phyloP scores from a whole-genome alignment of 2,113 vertebrate species.

The Craseonycteris thonglongyai region DNA sequence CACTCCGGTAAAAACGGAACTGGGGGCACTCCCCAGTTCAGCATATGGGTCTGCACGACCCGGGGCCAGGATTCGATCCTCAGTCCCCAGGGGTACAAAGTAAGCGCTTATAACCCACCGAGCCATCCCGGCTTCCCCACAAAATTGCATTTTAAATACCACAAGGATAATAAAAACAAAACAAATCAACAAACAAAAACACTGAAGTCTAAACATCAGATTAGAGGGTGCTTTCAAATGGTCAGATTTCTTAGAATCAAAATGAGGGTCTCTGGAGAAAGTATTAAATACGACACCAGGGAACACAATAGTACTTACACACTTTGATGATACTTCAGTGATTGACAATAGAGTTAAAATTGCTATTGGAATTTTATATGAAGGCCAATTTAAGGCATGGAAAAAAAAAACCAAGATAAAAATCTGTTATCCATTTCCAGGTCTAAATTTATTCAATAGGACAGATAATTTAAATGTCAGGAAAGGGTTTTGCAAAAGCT shows the following conservation, averaged over 20 bases:
- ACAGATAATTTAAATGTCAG: neutral
- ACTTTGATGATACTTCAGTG: neutral
- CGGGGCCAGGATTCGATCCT: too few species aligned
- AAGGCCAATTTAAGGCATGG: constrained; percentile 21
- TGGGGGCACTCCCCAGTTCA: too few species aligned
- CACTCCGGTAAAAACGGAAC: too few species aligned
- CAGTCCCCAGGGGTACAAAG: too few species aligned
- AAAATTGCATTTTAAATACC: constrained; percentile 28
- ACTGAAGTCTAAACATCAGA: neutral
- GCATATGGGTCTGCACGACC: too few species aligned
- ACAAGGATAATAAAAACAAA: neutral
- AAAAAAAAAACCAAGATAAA: constrained; percentile 46
- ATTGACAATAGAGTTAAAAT: constrained; percentile 21
- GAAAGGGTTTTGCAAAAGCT: neutral
- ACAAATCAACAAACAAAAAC: neutral
- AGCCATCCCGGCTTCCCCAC: too few species aligned
- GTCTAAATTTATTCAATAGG: constrained; percentile 22
- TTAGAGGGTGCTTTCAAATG: neutral
- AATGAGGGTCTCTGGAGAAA: neutral
- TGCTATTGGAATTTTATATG: neutral
- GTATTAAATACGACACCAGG: neutral
- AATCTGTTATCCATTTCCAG: constrained; percentile 28
- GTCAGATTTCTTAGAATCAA: neutral
- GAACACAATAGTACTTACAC: neutral
- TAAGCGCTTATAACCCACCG: too few species aligned